Evolutionary conservation across 35 echinoderm and acorn worm species (phyloP).

Genomic region (Anneissia japonica): DNA sequence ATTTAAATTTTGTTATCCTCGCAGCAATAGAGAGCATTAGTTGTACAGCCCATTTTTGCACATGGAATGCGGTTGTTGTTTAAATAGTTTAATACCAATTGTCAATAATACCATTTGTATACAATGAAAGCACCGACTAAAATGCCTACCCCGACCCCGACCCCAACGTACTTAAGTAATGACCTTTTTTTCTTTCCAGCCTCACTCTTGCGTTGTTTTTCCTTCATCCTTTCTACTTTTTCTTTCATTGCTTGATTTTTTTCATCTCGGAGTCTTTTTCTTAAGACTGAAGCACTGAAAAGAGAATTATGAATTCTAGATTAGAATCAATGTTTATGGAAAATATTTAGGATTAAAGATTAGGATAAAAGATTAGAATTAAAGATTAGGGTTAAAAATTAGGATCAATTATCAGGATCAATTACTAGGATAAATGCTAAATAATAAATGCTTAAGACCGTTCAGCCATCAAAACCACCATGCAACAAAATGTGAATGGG

Average conservation of each 20-base stretch:
- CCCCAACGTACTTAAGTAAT: slow-evolving; percentile 45
- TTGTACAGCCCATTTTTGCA: not conserved
- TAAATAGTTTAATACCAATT: not conserved
- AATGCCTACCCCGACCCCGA: slow-evolving; percentile 51
- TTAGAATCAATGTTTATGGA: no score
- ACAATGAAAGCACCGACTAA: not conserved
- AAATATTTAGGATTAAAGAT: no score
- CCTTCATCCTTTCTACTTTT: slow-evolving; percentile 48
- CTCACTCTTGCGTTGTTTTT: slow-evolving; percentile 50
- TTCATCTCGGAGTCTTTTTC: slow-evolving; percentile 53
- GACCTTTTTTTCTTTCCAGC: slow-evolving; percentile 48
- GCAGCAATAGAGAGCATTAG: no score
- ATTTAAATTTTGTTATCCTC: no score
- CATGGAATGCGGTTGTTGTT: not conserved
- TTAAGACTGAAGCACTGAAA: slow-evolving; percentile 20
- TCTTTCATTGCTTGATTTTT: slow-evolving; percentile 43
- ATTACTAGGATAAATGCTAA: no score
- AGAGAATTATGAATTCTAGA: not conserved
- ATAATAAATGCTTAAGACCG: no score
- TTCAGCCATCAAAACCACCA: no score
- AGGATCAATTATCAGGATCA: no score
- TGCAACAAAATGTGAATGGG: no score
- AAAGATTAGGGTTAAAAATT: no score
- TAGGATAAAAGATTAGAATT: no score
- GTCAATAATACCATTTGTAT: not conserved